A percentile compares a stretch with the other conserved stretches of the same genome.
Conservation (phyloP, 2,113 vertebrate species). For the Helogale parvula region DNA sequence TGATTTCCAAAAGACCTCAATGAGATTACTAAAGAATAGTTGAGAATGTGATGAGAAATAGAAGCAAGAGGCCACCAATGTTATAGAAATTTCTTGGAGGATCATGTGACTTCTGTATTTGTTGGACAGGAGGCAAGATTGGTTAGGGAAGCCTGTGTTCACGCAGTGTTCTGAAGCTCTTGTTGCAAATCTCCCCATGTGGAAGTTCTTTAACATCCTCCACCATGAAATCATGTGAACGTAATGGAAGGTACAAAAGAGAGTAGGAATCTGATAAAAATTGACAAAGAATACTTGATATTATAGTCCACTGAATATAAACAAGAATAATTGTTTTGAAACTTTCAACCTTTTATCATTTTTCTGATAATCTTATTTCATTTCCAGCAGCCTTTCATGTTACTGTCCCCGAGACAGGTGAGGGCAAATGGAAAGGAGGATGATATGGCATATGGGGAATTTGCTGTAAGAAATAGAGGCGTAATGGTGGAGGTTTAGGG, state of each 20-base stretch:
- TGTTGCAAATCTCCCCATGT: background rate
- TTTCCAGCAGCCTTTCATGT: background rate
- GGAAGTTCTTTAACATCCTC: background rate
- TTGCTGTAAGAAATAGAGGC: background rate
- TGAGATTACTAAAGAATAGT: background rate
- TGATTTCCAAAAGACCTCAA: background rate
- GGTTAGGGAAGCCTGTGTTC: background rate
- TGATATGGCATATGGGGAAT: accelerated
- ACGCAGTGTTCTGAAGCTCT: accelerated
- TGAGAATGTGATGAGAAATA: background rate
- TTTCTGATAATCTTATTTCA: background rate
- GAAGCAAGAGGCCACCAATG: background rate
- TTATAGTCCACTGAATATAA: background rate
- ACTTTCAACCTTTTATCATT: background rate
- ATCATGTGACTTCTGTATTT: accelerated
- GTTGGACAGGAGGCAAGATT: background rate
- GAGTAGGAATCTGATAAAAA: background rate
- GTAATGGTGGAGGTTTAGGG: accelerated
- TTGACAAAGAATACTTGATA: background rate
- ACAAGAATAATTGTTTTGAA: background rate
- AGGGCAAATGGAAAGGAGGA: background rate
- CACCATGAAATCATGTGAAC: background rate
- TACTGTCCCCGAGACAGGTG: background rate
- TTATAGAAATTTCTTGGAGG: background rate
- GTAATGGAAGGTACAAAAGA: background rate